A percentile compares a stretch with the other conserved stretches of the same genome.
Evolutionary conservation across 2,888 invertebrate genomes (phyloP).

Genomic region (Lasioglossum pauxillum): DNA sequence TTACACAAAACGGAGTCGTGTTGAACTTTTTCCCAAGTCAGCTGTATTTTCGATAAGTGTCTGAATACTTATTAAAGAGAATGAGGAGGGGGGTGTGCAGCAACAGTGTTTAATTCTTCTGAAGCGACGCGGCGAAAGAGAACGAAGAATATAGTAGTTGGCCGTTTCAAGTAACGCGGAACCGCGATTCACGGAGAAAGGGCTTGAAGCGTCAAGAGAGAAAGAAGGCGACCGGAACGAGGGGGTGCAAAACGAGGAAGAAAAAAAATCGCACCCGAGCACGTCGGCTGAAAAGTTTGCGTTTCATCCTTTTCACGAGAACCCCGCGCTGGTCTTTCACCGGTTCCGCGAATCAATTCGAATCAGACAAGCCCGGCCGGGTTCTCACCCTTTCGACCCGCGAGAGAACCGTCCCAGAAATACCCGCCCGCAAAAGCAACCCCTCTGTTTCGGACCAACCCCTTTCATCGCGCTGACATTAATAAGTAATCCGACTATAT

Average conservation of each 20-base stretch:
- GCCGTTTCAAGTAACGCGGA: conserved; percentile 22
- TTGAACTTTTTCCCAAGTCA: background rate
- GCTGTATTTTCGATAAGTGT: background rate
- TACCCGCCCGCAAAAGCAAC: conserved; percentile 30
- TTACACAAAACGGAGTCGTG: background rate
- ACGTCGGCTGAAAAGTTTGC: conserved; percentile 67
- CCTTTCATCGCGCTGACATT: conserved; percentile 44
- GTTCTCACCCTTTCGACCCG: conserved; percentile 28
- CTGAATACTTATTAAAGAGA: background rate
- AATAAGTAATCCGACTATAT: conserved; percentile 42
- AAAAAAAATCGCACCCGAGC: conserved; percentile 55
- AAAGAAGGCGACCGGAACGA: background rate
- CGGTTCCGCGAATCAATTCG: conserved; percentile 69
- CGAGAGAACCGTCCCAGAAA: conserved; percentile 32
- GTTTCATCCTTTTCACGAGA: conserved; percentile 69
- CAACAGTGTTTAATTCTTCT: conserved; percentile 38
- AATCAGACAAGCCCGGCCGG: conserved; percentile 49
- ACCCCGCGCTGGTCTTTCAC: conserved; percentile 59
- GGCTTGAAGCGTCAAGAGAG: conserved; percentile 7
- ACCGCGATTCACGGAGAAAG: conserved; percentile 27
- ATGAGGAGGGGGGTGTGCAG: background rate
- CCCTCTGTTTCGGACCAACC: conserved; percentile 32
- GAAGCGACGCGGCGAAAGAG: conserved; percentile 1
- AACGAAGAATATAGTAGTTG: background rate
- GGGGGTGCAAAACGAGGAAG: background rate